Conservation (phyloP, 92 coral and sea anemone genomes). For the Scolanthus callimorphus region DNA sequence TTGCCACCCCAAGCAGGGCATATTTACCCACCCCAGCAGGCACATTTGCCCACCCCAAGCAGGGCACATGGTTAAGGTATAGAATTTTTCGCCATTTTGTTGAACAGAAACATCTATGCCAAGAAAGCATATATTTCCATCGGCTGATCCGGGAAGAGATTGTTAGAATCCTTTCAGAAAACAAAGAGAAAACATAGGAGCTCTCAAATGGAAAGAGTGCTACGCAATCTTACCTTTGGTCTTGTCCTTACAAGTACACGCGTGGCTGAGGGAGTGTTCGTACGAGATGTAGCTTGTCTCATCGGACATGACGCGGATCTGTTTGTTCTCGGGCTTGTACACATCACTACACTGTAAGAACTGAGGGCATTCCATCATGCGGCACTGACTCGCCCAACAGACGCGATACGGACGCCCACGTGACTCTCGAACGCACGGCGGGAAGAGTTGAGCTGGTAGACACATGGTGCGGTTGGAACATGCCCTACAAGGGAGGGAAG, state of each 20-base stretch:
- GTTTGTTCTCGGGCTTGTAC: conserved; percentile 85
- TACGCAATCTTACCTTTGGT: conserved; percentile 54
- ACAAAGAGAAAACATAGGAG: too few relatives aligned
- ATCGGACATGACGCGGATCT: conserved; percentile 84
- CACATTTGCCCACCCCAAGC: too few relatives aligned
- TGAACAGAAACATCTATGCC: too few relatives aligned
- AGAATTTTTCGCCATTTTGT: too few relatives aligned
- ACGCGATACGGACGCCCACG: conserved; percentile 49
- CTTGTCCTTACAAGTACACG: conserved; percentile 69
- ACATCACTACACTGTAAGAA: conserved; percentile 61
- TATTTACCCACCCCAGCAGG: too few relatives aligned
- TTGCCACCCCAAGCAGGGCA: too few relatives aligned
- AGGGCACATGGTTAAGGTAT: too few relatives aligned
- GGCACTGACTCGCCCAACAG: conserved; percentile 67
- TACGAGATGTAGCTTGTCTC: conserved; percentile 67
- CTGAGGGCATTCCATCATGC: conserved; percentile 56
- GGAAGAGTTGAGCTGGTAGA: conserved; percentile 57
- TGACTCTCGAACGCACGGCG: conserved; percentile 40
- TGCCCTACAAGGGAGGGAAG: conserved; percentile 31
- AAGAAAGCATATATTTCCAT: too few relatives aligned
- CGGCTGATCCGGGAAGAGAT: too few relatives aligned
- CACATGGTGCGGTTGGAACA: conserved; percentile 43
- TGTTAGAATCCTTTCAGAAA: too few relatives aligned
- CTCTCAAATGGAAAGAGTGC: too few relatives aligned
- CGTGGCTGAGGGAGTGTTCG: conserved; percentile 84